Evolutionary conservation across 2,888 invertebrate genomes (phyloP).

Genomic region (Dione juno): DNA sequence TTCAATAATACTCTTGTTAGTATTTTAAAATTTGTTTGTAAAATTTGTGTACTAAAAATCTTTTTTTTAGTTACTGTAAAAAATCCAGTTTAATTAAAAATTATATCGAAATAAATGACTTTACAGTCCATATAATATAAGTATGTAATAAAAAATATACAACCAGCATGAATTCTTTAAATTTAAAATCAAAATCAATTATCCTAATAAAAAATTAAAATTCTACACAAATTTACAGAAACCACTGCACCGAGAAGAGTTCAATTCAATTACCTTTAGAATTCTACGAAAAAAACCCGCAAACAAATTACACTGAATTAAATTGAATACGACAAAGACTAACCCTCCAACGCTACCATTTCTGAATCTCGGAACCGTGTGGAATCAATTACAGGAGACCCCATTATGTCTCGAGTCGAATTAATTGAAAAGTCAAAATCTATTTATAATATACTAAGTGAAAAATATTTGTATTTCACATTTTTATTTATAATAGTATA

Average conservation of each 20-base stretch:
- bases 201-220: not conserved
- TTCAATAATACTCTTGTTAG: no score
- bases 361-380: conserved; percentile 60
- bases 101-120: no score
- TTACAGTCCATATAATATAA: no score
- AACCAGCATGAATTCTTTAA: no score
- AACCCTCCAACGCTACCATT: conserved; percentile 48
- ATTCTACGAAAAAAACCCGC: conserved; percentile 43
- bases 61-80: no score
- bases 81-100: no score
- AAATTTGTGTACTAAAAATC: no score
- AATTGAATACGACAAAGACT: conserved; percentile 53
- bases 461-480: not conserved
- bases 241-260: conserved; percentile 11
- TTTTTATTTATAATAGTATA: not conserved
- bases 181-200: no score
- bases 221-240: conserved; percentile 17
- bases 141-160: no score
- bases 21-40: no score
- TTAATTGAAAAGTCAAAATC: conserved; percentile 48
- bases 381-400: conserved; percentile 67
- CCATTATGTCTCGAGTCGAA: conserved; percentile 57
- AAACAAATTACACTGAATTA: conserved; percentile 54
- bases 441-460: not conserved
- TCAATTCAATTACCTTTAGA: conserved; percentile 21